Evolutionary conservation across 1,140 invertebrate genomes (phyloP).

Genomic region (Polypedilum vanderplanki): DNA sequence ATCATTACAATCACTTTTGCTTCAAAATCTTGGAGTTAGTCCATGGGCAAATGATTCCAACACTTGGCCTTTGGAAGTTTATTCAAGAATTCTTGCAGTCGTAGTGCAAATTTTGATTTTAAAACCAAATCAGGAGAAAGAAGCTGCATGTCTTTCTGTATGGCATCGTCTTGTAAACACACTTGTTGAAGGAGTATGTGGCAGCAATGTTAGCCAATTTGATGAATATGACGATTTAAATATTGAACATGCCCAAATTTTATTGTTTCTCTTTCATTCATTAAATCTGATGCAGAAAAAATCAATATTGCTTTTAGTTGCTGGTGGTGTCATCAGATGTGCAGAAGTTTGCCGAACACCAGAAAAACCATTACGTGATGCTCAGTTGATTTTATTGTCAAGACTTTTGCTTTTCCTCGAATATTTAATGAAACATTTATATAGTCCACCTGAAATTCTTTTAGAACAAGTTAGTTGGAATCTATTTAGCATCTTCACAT

Average conservation of each 20-base stretch:
- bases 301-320: conserved; percentile 75
- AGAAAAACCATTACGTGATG: conserved; percentile 47
- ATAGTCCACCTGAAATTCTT: conserved; percentile 72
- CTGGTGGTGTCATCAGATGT: conserved; percentile 59
- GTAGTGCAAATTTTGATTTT: conserved; percentile 63
- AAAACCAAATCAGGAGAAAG: conserved; percentile 76
- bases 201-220: not conserved
- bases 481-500: conserved; percentile 41
- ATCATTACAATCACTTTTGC: conserved; percentile 61
- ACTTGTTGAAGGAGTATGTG: conserved; percentile 68
- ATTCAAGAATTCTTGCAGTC: conserved; percentile 75
- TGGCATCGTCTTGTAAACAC: conserved; percentile 85
- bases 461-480: conserved; percentile 63
- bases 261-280: conserved; percentile 91
- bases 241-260: conserved; percentile 88
- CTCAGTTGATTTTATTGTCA: conserved; percentile 72
- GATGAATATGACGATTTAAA: conserved; percentile 65
- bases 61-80: conserved; percentile 76
- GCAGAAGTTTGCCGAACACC: conserved; percentile 53
- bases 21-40: conserved; percentile 69
- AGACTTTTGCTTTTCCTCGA: conserved; percentile 84
- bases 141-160: conserved; percentile 79
- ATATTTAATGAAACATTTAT: conserved; percentile 91
- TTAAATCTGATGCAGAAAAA: conserved; percentile 95
- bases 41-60: conserved; percentile 58